These are phyloP conservation scores for Mormoops blainvillei DNA, from an alignment of 2,113 vertebrate genomes.

Conservation along the genomic window DNA sequence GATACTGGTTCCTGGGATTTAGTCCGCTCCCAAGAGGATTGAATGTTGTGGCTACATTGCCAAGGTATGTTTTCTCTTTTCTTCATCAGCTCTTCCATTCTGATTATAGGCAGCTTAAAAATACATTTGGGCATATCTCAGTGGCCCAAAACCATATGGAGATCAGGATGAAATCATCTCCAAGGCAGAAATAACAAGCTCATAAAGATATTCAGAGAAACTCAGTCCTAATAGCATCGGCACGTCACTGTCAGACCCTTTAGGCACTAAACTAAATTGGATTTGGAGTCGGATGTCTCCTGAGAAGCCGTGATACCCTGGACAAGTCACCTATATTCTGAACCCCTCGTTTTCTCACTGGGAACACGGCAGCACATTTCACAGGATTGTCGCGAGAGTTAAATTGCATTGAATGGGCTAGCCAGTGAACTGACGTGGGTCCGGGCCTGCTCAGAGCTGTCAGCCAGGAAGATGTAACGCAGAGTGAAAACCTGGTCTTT, in stretches of 20 bases:
- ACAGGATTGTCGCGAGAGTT: neutral
- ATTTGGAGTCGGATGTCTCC: neutral
- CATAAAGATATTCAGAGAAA: conserved; percentile 25
- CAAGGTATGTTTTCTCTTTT: conserved; percentile 21
- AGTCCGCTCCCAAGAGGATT: neutral
- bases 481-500: neutral
- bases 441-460: neutral
- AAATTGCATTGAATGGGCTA: neutral
- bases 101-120: conserved; percentile 61
- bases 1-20: neutral
- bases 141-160: conserved; percentile 64
- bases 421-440: neutral
- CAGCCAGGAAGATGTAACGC: neutral
- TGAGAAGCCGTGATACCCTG: neutral
- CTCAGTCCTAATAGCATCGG: neutral
- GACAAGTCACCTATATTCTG: neutral
- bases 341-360: neutral
- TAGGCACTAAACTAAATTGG: neutral
- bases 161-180: conserved; percentile 58
- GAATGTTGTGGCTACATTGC: neutral
- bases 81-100: conserved; percentile 23
- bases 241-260: neutral
- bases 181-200: conserved; percentile 53
- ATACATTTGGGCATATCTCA: conserved; percentile 51
- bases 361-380: neutral